Evolutionary conservation across 1,140 invertebrate genomes (phyloP).

Genomic region (Heterodera schachtii): DNA sequence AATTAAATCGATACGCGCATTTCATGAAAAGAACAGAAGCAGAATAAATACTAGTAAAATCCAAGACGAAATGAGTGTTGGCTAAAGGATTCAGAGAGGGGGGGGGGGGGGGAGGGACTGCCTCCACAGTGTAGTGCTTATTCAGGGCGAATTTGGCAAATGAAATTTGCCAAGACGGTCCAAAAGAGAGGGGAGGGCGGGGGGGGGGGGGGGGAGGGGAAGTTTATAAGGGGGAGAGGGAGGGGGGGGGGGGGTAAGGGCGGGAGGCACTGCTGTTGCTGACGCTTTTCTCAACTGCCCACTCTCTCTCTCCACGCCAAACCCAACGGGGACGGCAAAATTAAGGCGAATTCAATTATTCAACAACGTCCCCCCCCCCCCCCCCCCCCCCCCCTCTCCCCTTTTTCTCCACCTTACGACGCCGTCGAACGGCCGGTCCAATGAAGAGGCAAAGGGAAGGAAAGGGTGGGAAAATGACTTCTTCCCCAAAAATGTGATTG

Average conservation of each 20-base stretch:
- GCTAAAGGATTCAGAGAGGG: neutral
- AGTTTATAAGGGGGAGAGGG: neutral
- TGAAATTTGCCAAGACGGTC: conserved; percentile 27
- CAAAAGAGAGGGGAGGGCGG: neutral
- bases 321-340: conserved; percentile 1
- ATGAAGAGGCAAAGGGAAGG: neutral
- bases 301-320: neutral
- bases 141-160: conserved; percentile 32
- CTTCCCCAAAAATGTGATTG: neutral
- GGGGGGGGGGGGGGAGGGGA: neutral
- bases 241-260: neutral
- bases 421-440: neutral
- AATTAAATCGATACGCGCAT: too few relatives aligned
- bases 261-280: neutral
- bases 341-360: conserved; percentile 20
- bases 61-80: neutral
- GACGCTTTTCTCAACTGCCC: conserved; percentile 7
- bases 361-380: neutral
- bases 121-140: conserved; percentile 7
- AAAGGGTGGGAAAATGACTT: neutral
- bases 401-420: neutral
- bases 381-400: too few relatives aligned
- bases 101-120: too few relatives aligned
- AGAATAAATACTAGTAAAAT: neutral
- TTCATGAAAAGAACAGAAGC: too few relatives aligned